A percentile compares a stretch with the other conserved stretches of the same genome.
Evolutionary conservation across 2,888 invertebrate species (phyloP).

Genomic region (Epinotia bilunana): DNA sequence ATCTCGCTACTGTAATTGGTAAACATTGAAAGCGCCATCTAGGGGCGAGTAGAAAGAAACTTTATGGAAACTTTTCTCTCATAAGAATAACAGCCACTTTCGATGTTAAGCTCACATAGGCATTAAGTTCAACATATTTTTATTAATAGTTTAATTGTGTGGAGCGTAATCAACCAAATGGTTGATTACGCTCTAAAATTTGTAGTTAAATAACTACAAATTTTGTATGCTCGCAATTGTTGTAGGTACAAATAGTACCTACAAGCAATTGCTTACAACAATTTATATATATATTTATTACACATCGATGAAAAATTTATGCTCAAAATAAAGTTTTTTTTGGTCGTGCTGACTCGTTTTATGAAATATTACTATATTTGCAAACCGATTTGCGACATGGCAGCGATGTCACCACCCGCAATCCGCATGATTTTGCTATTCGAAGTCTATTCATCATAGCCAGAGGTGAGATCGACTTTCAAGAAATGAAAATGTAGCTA

Average conservation of each 20-base stretch:
- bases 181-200: no score
- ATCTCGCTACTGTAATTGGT: neutral
- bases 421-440: no score
- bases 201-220: no score
- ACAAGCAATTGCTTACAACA: no score
- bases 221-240: neutral
- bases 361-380: neutral
- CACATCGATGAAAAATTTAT: no score
- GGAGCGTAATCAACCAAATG: neutral
- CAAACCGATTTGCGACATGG: neutral
- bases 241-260: no score
- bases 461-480: neutral
- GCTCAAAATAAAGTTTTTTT: neutral
- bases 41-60: constrained; percentile 16
- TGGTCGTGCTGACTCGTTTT: neutral
- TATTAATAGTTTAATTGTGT: neutral
- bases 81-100: neutral
- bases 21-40: constrained; percentile 19
- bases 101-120: neutral
- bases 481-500: no score
- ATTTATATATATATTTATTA: neutral
- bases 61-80: neutral
- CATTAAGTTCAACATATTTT: neutral
- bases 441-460: neutral
- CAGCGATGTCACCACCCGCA: no score